Conservation (phyloP, 2,797 vertebrate species). For the Emydoidea blandingii region DNA sequence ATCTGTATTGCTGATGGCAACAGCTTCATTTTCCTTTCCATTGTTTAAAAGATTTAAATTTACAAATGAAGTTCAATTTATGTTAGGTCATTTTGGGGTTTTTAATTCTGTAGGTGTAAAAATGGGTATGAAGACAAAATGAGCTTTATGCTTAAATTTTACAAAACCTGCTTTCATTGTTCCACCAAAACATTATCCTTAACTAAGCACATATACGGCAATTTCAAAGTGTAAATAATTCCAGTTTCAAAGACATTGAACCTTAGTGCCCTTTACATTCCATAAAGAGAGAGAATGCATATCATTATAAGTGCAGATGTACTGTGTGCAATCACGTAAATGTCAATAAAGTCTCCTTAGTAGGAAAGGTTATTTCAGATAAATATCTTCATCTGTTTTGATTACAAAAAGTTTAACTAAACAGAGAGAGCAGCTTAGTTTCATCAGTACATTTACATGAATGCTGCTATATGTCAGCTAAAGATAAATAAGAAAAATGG, state of each 20-base stretch:
- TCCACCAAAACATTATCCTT: not conserved
- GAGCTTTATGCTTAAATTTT: not conserved
- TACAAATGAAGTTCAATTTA: not conserved
- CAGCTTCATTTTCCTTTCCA: not conserved
- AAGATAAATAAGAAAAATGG: slow-evolving; percentile 24
- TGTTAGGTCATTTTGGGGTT: not conserved
- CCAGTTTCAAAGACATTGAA: not conserved
- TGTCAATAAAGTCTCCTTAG: slow-evolving; percentile 52
- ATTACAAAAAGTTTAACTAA: slow-evolving; percentile 44
- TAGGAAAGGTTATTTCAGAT: slow-evolving; percentile 49
- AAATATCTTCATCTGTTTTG: slow-evolving; percentile 64
- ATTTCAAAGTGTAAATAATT: slow-evolving; percentile 2
- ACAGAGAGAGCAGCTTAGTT: not conserved
- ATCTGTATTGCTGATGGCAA: not conserved
- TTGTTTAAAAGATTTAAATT: not conserved
- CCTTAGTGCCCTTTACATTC: slow-evolving; percentile 47
- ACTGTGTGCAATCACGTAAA: slow-evolving; percentile 60
- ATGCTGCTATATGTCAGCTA: not conserved
- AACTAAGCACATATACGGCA: not conserved
- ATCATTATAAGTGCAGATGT: slow-evolving; percentile 52
- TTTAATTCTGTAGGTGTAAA: not conserved
- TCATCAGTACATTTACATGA: not conserved
- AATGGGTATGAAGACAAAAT: not conserved
- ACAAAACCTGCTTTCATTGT: not conserved
- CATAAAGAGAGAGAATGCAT: not conserved